Evolutionary conservation across 2,113 vertebrate genomes (phyloP).

Genomic region (Bombycilla garrulus): DNA sequence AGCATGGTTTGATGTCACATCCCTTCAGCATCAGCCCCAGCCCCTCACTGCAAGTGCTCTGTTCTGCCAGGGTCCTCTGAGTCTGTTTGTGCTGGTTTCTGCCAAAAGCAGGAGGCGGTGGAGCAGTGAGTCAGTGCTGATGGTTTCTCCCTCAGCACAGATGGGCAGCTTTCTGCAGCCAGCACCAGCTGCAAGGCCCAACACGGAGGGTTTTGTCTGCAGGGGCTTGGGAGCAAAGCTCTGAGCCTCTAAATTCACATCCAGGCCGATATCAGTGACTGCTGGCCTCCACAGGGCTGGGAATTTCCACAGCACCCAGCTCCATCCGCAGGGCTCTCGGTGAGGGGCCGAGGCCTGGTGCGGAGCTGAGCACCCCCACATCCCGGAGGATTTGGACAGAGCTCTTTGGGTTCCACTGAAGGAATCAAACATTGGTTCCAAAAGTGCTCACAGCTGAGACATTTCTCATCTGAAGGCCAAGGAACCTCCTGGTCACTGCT

Average conservation of each 20-base stretch:
- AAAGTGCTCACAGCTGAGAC: neutral
- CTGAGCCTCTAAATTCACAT: conserved; percentile 33
- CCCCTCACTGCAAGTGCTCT: neutral
- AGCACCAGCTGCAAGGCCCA: conserved; percentile 33
- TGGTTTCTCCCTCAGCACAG: conserved; percentile 17
- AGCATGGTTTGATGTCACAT: neutral
- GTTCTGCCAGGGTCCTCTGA: neutral
- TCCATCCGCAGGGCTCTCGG: neutral
- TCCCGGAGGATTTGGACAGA: neutral
- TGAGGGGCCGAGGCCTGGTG: neutral
- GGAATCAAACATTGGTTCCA: neutral
- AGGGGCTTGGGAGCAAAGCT: neutral
- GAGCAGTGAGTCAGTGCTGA: conserved; percentile 3
- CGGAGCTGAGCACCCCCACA: neutral
- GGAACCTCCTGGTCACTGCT: neutral
- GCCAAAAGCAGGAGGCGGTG: conserved; percentile 8
- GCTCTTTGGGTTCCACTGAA: neutral
- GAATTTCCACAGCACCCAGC: neutral
- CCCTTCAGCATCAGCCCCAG: neutral
- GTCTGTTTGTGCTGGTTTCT: neutral
- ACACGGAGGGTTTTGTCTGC: neutral
- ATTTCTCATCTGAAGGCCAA: neutral
- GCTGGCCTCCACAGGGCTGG: neutral
- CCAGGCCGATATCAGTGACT: neutral
- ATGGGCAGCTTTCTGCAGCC: conserved; percentile 17